Conservation (phyloP, 2,797 vertebrate species). For the Cuniculus paca region DNA sequence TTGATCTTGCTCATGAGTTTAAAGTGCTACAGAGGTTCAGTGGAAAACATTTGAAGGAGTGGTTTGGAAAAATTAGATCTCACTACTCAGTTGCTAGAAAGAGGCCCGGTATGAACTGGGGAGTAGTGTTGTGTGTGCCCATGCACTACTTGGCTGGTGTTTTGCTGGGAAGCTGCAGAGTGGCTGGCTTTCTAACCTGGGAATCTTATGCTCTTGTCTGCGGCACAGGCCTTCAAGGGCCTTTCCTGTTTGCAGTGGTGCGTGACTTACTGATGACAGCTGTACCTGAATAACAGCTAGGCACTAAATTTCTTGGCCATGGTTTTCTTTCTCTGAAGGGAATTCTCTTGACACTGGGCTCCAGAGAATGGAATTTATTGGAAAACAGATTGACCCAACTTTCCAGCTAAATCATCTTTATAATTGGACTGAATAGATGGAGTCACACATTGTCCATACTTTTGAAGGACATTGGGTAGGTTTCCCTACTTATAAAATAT, state of each 20-base stretch:
- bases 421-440: neutral
- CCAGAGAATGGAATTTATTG: neutral
- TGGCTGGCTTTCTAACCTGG: neutral
- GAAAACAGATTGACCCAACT: constrained; percentile 10
- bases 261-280: neutral
- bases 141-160: too few species aligned
- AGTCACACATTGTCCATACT: neutral
- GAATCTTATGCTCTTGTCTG: neutral
- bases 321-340: neutral
- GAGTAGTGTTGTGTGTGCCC: neutral
- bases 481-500: neutral
- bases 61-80: neutral
- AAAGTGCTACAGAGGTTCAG: neutral
- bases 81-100: neutral
- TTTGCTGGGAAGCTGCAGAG: neutral
- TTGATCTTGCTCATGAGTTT: neutral
- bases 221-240: neutral
- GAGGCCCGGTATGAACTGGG: fast-evolving
- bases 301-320: neutral
- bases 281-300: neutral
- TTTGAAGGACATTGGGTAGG: neutral
- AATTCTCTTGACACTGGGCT: neutral
- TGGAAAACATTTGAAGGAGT: neutral
- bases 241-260: neutral
- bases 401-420: neutral